Percentiles rank a stretch among this genome's conserved stretches.
Evolutionary conservation across 2,113 vertebrate species (phyloP).

Genomic region (Lutjanus erythropterus): DNA sequence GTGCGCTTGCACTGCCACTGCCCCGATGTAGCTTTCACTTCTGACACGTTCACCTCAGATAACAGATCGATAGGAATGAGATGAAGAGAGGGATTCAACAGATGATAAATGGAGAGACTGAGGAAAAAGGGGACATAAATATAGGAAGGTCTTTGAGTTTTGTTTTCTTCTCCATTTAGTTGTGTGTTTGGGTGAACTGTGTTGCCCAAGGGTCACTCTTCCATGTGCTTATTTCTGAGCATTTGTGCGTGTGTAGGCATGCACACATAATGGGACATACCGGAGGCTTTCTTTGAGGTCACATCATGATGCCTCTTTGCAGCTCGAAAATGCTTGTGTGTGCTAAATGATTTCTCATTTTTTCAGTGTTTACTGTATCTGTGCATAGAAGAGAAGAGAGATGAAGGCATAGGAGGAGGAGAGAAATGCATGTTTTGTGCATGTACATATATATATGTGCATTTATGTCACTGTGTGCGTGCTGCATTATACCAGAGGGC

Average conservation of each 20-base stretch:
- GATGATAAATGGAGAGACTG: conserved; percentile 45
- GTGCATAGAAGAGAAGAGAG: background rate
- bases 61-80: conserved; percentile 55
- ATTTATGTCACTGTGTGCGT: conserved; percentile 7
- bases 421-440: conserved; percentile 11
- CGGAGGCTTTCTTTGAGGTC: conserved; percentile 37
- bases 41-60: conserved; percentile 47
- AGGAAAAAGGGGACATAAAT: conserved; percentile 29
- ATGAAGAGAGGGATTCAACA: conserved; percentile 43
- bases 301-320: background rate
- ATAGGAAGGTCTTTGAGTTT: conserved; percentile 16
- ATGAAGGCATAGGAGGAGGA: background rate
- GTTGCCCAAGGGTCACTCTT: conserved; percentile 32
- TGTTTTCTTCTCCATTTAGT: conserved; percentile 4
- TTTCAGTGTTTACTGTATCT: conserved; percentile 6
- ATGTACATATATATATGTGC: background rate
- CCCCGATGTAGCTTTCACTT: conserved; percentile 30
- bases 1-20: conserved; percentile 11
- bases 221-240: conserved; percentile 35
- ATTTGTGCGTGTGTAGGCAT: conserved; percentile 9
- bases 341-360: conserved; percentile 22
- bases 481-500: conserved; percentile 43
- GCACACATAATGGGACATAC: conserved; percentile 33
- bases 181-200: conserved; percentile 15
- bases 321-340: conserved; percentile 16